These are phyloP conservation scores for Dreissena rostriformis DNA, from an alignment of 1,140 invertebrate genomes.

Conservation along the genomic window DNA sequence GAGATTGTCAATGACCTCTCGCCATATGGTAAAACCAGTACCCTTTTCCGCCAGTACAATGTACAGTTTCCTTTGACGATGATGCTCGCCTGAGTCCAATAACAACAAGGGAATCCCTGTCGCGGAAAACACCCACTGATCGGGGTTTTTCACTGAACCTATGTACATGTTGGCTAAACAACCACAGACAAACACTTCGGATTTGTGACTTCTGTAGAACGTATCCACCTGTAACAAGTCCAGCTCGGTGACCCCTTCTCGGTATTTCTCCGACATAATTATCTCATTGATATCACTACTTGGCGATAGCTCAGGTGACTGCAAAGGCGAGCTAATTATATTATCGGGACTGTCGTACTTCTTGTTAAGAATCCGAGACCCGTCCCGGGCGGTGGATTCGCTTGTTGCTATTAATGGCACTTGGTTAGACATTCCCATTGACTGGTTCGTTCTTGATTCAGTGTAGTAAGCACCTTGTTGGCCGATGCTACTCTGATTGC, in stretches of 20 bases:
- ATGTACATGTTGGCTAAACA: constrained; percentile 91
- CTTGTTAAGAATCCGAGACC: constrained; percentile 64
- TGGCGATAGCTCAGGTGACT: constrained; percentile 58
- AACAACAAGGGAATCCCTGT: constrained; percentile 92
- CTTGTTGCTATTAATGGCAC: constrained; percentile 11
- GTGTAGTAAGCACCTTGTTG: no score
- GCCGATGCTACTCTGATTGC: no score
- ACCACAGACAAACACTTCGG: constrained; percentile 89
- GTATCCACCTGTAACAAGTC: constrained; percentile 90
- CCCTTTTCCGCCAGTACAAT: constrained; percentile 91
- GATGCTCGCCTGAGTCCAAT: constrained; percentile 87
- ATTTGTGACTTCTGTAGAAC: constrained; percentile 90
- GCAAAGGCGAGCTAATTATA: constrained; percentile 62
- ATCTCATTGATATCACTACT: constrained; percentile 36
- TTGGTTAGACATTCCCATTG: neutral
- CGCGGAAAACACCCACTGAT: constrained; percentile 88
- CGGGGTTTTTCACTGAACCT: constrained; percentile 60
- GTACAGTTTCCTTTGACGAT: constrained; percentile 88
- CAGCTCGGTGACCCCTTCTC: constrained; percentile 84
- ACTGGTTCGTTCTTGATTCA: no score
- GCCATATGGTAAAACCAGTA: constrained; percentile 93
- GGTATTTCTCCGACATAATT: constrained; percentile 44
- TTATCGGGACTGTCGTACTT: constrained; percentile 71
- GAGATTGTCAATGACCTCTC: constrained; percentile 89
- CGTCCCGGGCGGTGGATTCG: constrained; percentile 57